Base-by-base conservation (phyloP, 64 coral and sea anemone species). In the Cladopsammia gracilis region DNA sequence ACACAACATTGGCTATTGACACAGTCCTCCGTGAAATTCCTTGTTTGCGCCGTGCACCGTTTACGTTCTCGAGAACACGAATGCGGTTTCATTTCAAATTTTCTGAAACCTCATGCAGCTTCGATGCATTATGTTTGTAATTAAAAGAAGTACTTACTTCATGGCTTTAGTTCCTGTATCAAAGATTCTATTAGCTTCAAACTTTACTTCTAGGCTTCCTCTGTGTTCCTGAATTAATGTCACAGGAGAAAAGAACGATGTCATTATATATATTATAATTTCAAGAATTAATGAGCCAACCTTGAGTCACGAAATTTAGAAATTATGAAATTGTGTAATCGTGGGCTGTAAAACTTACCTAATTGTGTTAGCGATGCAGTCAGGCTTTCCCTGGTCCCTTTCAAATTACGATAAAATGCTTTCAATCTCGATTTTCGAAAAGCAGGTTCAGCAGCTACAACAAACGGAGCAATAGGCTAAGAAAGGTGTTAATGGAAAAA, bases 221-320 rank as follows among this genome's bases (percentile, higher is more conserved):
- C 44, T 45, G 60, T 67, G 62, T 50, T 67, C 80, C 80, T 84
- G 80, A 56, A 56, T 56, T 84, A 15, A 23, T 12, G n/a, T 6
- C 18, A 19, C 18, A 13, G 62, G 64, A 68, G 80, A 84, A 68
- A 84, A 47, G 61, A 67, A 19, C 62, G 18, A 45, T 79, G 61
- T 68, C 45, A 50, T 50, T 46, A 50, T 75, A 75, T 43, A 75
- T 4, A 84, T 62, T 67, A 23, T 50, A 66, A 84, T 84, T 47
- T 84, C 58, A 48, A 84, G 80, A 84, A 84, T 84, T 84, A 84
- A 84, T 84, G 62, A 84, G 80, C 44, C 45, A 67, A 84, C 80
- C 11, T 84, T 3, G 44, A 47, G 80, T 84, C 80, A 84, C 80
- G 80, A 52, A 84, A 84, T 68, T 15, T 50, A 3, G 47, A 42